Base-by-base conservation (phyloP, 2,113 vertebrate species). In the Sinosuthora webbiana region DNA sequence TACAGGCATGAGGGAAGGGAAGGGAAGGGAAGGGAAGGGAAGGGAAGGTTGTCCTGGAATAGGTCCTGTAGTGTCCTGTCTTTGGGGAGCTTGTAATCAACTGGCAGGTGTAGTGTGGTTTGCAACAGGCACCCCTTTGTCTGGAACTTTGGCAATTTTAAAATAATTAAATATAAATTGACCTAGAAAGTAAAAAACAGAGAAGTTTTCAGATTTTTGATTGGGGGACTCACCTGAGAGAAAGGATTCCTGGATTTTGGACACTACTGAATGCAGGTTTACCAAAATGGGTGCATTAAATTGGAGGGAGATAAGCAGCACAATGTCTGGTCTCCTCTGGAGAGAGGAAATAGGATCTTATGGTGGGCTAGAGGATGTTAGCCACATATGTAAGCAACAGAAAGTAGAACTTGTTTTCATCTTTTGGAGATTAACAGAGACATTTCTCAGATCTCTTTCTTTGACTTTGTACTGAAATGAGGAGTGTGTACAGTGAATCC, bases 391-490 rank as follows among this genome's bases (percentile, higher is more conserved):
- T 31, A 79, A 90, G 19, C 31, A 87, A 63, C n/a, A 62, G 76
- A 90, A 82, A 8, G 31, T 11, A 68, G 44, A 59, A 25, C 9
- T 71, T 79, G 18, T 68, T 90, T 83, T 81, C 52, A 84, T 67
- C 5, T n/a, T 69, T 57, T 92, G 55, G 22, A 52, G 35, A 39
- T 45, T 12, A 65, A 50, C 15, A 69, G 53, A 57, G 16, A 35
- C 33, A 23, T 80, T 86, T 67, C 24, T 82, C 27, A 89, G 64
- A 87, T 71, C 22, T 78, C 31, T 83, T 80, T 53, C 55, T 85
- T 39, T 74, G 55, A 83, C 55, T 95, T 95, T 68, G 33, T 60
- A 73, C 24, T 65, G 65, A 82, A 97, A 92, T 49, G 25, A 77
- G 47, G 67, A 69, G 5, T n/a, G 35, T 33, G 17, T 65, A 62